A percentile compares a stretch with the other conserved stretches of the same genome.
Conservation (phyloP, 2,888 invertebrate species). For the Sphaerophoria taeniata region DNA sequence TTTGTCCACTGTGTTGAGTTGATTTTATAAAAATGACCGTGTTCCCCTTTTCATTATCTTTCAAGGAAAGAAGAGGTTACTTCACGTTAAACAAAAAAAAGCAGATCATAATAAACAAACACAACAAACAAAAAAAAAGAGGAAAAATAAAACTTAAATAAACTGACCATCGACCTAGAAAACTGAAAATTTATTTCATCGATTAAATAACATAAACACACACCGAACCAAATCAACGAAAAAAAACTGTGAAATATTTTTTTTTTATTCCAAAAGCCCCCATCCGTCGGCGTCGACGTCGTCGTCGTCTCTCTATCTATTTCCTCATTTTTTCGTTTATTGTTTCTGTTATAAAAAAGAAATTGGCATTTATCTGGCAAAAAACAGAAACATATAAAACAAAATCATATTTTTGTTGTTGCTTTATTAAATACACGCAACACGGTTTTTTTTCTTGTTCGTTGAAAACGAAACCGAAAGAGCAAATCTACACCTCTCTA, state of each 20-base stretch:
- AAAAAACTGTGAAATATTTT: slow-evolving; percentile 23
- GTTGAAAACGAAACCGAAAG: slow-evolving; percentile 82
- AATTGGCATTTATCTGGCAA: slow-evolving; percentile 45
- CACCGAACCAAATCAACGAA: slow-evolving; percentile 22
- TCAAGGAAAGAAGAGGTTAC: slow-evolving; percentile 80
- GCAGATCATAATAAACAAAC: slow-evolving; percentile 14
- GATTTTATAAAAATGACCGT: slow-evolving; percentile 81
- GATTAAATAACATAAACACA: slow-evolving; percentile 42
- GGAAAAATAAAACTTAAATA: slow-evolving; percentile 52
- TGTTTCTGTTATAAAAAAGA: slow-evolving; percentile 25
- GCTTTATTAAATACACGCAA: slow-evolving; percentile 48
- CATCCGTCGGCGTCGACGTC: slow-evolving; percentile 9
- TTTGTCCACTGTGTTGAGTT: slow-evolving; percentile 8
- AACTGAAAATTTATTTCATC: slow-evolving; percentile 71
- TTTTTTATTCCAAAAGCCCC: slow-evolving; percentile 16
- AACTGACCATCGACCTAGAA: slow-evolving; percentile 73
- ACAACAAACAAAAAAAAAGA: slow-evolving; percentile 6
- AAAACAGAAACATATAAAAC: slow-evolving; percentile 9
- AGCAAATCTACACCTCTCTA: slow-evolving; percentile 62
- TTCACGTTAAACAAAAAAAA: slow-evolving; percentile 44
- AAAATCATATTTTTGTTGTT: slow-evolving; percentile 12
- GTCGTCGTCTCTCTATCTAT: slow-evolving; percentile 22
- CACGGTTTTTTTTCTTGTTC: slow-evolving; percentile 57
- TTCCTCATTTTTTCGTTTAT: slow-evolving; percentile 44
- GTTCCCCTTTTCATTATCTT: slow-evolving; percentile 82